phyloP scores from a whole-genome alignment of 2,797 vertebrate genomes.

The Manis javanica region DNA sequence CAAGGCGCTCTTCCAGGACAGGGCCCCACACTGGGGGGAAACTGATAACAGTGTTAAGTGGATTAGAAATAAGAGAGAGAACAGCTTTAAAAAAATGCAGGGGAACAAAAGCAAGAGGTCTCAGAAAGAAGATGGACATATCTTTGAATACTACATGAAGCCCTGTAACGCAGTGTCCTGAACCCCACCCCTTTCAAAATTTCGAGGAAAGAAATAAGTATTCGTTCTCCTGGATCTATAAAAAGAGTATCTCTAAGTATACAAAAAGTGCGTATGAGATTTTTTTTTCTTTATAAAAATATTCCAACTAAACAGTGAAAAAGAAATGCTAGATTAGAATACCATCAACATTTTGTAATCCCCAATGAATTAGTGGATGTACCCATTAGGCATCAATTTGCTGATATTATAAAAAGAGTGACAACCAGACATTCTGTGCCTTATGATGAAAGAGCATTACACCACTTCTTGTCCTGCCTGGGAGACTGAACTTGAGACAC shows the following conservation, averaged over 20 bases:
- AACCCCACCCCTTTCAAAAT: neutral
- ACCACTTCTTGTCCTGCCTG: neutral
- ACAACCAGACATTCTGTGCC: neutral
- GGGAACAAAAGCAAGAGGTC: neutral
- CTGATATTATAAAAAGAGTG: neutral
- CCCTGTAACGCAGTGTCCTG: too few relatives aligned
- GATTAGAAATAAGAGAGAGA: neutral
- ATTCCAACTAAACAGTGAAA: neutral
- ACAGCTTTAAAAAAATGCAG: neutral
- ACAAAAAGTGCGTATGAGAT: neutral
- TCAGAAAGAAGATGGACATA: neutral
- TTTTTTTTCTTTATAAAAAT: neutral
- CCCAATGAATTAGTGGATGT: neutral
- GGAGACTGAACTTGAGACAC: neutral
- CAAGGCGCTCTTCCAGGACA: neutral
- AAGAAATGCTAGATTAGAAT: neutral
- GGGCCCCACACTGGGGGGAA: neutral
- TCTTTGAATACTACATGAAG: neutral
- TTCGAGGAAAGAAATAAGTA: neutral
- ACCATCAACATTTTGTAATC: neutral
- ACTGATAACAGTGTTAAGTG: neutral
- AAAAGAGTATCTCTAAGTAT: neutral
- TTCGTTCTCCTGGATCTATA: neutral
- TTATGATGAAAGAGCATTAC: neutral
- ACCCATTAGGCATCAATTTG: neutral